These are phyloP conservation scores for Batillaria attramentaria DNA, from an alignment of 1,140 invertebrate species.

Conservation along the genomic window DNA sequence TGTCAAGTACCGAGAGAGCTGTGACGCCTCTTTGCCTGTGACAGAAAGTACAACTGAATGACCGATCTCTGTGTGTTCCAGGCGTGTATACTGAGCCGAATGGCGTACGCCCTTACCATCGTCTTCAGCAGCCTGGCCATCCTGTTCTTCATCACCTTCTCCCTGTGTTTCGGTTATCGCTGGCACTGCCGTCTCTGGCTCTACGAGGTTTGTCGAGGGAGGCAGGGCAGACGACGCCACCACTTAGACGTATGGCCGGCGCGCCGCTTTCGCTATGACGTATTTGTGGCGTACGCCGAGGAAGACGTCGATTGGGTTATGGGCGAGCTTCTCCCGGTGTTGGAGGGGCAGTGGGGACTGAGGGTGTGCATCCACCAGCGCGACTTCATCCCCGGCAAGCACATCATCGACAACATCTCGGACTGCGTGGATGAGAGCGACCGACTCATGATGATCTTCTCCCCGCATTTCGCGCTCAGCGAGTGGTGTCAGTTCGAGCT, in stretches of 20 bases:
- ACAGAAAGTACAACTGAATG: background rate
- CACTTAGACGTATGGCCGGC: background rate
- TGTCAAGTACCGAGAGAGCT: background rate
- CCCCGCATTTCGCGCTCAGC: slow-evolving; percentile 48
- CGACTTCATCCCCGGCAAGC: slow-evolving; percentile 50
- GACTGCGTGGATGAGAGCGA: slow-evolving; percentile 43
- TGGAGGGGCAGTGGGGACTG: slow-evolving; percentile 35
- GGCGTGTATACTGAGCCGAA: slow-evolving; percentile 9
- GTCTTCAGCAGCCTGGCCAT: slow-evolving; percentile 8
- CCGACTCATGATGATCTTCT: slow-evolving; percentile 48
- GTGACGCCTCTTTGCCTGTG: background rate
- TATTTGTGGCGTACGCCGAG: slow-evolving; percentile 43
- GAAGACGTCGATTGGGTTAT: slow-evolving; percentile 40
- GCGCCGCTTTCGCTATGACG: slow-evolving; percentile 37
- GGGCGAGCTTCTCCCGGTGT: slow-evolving; percentile 25
- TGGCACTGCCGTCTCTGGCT: slow-evolving; percentile 18
- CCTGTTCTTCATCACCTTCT: slow-evolving; percentile 1
- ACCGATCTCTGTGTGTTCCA: background rate
- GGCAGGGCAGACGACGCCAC: background rate
- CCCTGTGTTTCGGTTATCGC: slow-evolving; percentile 6
- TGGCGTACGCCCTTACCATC: slow-evolving; percentile 1
- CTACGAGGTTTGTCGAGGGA: slow-evolving; percentile 4
- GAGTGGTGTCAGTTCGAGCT: slow-evolving; percentile 67
- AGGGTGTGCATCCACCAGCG: slow-evolving; percentile 55
- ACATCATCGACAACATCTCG: slow-evolving; percentile 49